phyloP scores from a whole-genome alignment of 2,113 vertebrate genomes.

The Hydropotes inermis region DNA sequence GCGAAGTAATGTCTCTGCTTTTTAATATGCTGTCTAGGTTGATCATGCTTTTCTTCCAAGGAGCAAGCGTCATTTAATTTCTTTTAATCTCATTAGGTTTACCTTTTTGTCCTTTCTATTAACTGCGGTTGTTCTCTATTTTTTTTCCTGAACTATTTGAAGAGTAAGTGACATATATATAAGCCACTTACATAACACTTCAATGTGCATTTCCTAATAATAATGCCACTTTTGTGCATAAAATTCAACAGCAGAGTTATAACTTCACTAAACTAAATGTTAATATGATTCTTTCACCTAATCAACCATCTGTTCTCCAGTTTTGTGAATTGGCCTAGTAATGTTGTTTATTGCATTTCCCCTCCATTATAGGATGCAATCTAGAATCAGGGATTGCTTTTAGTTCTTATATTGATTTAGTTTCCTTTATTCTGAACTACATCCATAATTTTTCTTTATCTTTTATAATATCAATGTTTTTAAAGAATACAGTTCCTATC shows the following conservation, averaged over 20 bases:
- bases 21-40: neutral
- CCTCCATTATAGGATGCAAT: neutral
- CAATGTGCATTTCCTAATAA: neutral
- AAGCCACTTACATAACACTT: neutral
- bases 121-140: neutral
- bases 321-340: neutral
- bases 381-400: neutral
- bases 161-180: neutral
- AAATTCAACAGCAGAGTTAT: neutral
- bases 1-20: neutral
- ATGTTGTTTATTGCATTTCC: neutral
- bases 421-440: neutral
- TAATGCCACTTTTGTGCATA: neutral
- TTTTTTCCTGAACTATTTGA: neutral
- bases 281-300: neutral
- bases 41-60: neutral
- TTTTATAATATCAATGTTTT: neutral
- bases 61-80: neutral
- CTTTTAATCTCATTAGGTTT: neutral
- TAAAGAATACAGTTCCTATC: neutral
- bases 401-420: neutral
- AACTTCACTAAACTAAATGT: neutral
- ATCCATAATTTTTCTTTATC: neutral
- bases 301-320: neutral
- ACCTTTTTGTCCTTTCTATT: neutral